Evolutionary conservation across 2,113 vertebrate species (phyloP).

Genomic region (Eulemur macaco): DNA sequence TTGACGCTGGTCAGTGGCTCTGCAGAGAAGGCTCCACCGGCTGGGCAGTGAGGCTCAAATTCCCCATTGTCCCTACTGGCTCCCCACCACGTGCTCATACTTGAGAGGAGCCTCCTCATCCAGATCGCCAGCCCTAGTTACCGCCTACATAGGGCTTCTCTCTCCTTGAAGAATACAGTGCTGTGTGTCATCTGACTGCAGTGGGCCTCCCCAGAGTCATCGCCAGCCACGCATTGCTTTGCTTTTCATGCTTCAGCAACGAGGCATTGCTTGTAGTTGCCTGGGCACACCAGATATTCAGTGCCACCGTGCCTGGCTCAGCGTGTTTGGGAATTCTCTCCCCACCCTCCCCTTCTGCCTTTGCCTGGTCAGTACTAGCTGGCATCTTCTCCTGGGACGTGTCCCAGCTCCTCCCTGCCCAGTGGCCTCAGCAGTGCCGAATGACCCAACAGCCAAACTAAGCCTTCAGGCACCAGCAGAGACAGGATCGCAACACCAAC

Average conservation of each 20-base stretch:
- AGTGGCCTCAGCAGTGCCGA: background rate
- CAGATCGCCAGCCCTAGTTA: background rate
- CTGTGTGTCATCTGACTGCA: background rate
- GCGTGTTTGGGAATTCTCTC: background rate
- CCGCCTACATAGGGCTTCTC: background rate
- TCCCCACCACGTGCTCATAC: background rate
- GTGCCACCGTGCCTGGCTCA: background rate
- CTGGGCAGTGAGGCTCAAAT: background rate
- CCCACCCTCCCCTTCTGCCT: background rate
- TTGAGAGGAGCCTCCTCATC: background rate
- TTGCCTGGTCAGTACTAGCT: background rate
- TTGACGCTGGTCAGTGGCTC: background rate
- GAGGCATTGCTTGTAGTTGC: background rate
- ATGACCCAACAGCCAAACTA: fast-evolving
- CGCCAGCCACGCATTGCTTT: background rate
- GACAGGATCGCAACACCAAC: background rate
- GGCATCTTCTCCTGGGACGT: too few relatives aligned
- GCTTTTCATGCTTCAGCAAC: background rate
- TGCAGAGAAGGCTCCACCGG: fast-evolving
- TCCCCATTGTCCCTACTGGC: fast-evolving
- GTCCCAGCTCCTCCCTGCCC: background rate
- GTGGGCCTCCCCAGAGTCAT: background rate
- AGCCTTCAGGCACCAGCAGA: background rate
- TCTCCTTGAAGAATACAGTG: background rate
- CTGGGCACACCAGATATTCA: background rate